These are phyloP conservation scores for Scartelaos histophorus DNA, from an alignment of 2,113 vertebrate species.

Conservation along the genomic window DNA sequence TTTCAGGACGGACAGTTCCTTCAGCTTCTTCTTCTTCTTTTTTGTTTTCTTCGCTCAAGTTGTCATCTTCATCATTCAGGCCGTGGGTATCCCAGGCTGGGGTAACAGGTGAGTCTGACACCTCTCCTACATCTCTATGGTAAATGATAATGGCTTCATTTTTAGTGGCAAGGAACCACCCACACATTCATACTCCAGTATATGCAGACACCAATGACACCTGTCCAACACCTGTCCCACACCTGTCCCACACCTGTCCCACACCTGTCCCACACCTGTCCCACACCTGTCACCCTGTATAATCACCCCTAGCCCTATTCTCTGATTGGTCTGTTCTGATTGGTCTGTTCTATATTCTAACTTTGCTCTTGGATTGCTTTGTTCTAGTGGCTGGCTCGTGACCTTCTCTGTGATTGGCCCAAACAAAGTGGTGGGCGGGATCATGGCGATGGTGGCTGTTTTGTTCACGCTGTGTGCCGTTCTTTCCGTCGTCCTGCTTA, in stretches of 20 bases:
- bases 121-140: too few species aligned
- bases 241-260: too few species aligned
- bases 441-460: constrained; percentile 91
- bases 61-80: constrained; percentile 87
- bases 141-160: too few species aligned
- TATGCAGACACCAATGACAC: too few species aligned
- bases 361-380: not conserved
- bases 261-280: too few species aligned
- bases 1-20: constrained; percentile 92
- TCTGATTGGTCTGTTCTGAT: not conserved
- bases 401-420: constrained; percentile 60
- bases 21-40: constrained; percentile 99
- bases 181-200: too few species aligned
- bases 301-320: not conserved
- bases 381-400: constrained; percentile 88
- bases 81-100: constrained; percentile 87
- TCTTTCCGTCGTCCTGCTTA: constrained; percentile 86
- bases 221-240: too few species aligned
- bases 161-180: too few species aligned
- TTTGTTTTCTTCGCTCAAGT: constrained; percentile 94
- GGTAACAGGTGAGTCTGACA: constrained; percentile 87
- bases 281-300: too few species aligned
- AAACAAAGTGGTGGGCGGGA: constrained; percentile 74
- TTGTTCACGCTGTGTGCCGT: constrained; percentile 87
- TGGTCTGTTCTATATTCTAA: not conserved